Evolutionary conservation across 2,113 vertebrate genomes (phyloP).

Genomic region (Indicator indicator): DNA sequence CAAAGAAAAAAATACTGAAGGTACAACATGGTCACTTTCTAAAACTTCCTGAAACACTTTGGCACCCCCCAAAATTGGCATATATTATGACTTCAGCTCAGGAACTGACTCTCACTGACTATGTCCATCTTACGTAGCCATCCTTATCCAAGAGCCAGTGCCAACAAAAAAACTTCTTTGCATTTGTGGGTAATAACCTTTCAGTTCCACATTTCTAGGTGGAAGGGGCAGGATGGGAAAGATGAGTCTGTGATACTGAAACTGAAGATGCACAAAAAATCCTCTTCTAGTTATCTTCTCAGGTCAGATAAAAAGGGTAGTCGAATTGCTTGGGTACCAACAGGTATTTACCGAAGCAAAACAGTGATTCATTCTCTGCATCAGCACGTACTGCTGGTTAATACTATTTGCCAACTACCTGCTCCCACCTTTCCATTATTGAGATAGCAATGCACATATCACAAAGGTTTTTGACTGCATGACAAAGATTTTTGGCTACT

Average conservation of each 20-base stretch:
- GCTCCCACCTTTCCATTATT: slow-evolving; percentile 22
- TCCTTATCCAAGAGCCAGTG: background rate
- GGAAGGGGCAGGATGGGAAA: background rate
- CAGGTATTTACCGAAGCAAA: background rate
- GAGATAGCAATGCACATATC: background rate
- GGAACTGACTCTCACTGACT: background rate
- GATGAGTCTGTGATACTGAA: background rate
- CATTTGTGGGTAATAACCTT: background rate
- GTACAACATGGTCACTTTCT: background rate
- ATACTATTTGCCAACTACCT: slow-evolving; percentile 4
- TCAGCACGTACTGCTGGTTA: background rate
- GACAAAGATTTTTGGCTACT: slow-evolving; percentile 48
- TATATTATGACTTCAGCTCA: background rate
- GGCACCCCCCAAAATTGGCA: background rate
- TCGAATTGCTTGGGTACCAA: slow-evolving; percentile 8
- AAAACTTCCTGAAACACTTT: background rate
- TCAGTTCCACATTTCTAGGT: background rate
- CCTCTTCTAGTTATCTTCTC: background rate
- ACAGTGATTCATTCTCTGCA: background rate
- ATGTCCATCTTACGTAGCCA: background rate
- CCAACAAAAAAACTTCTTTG: background rate
- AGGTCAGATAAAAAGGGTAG: background rate
- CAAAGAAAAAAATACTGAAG: background rate
- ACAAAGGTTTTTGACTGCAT: background rate
- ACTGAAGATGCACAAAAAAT: background rate